Base-by-base conservation (phyloP, 2,797 vertebrate species). In the Furcifer pardalis region DNA sequence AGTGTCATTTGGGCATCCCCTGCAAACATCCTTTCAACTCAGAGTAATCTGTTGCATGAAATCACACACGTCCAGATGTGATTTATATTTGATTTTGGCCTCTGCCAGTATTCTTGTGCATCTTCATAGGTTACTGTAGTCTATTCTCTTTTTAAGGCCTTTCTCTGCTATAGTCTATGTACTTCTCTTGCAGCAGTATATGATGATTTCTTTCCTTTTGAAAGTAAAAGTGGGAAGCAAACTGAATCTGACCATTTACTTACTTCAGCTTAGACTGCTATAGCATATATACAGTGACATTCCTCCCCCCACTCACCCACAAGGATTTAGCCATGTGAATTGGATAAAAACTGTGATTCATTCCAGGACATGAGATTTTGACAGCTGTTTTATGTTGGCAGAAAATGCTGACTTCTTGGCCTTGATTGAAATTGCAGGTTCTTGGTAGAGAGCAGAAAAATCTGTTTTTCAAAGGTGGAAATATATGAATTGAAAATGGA, bases 321-420 rank as follows among this genome's bases (percentile, higher is more conserved):
- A 83, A 92, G 92, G 88, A 89, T 91, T 91, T 88, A 93, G 89
- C 84, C 82, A 91, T 91, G 91, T 92, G 91, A 91, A 92, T 90
- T 82, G 87, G 88, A 83, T 90, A 86, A 90, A 94, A 90, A 89
- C 87, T 91, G 91, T 91, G 92, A 92, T 88, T 65, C 84, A 85
- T 91, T 94, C 91, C 90, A 94, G 91, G 91, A 82, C 89, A 92
- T 91, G 91, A 93, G 87, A 91, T 93, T 94, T 94, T 91, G 92
- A 94, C 93, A 94, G 94, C 94, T 94, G 94, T 90, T 92, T 94
- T 92, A 1, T 88, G 88, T 88, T 94, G 93, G 93, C 94, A 94
- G 89, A 91, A n/a, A 92, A 87, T 93, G 91, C 93, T 92, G 93
- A 94, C 90, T 91, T 91, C 89, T 93, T 91, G 87, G 79, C 84